These are phyloP conservation scores for Ommatoiulus sabulosus DNA, from an alignment of 2,888 invertebrate species.

Conservation along the genomic window DNA sequence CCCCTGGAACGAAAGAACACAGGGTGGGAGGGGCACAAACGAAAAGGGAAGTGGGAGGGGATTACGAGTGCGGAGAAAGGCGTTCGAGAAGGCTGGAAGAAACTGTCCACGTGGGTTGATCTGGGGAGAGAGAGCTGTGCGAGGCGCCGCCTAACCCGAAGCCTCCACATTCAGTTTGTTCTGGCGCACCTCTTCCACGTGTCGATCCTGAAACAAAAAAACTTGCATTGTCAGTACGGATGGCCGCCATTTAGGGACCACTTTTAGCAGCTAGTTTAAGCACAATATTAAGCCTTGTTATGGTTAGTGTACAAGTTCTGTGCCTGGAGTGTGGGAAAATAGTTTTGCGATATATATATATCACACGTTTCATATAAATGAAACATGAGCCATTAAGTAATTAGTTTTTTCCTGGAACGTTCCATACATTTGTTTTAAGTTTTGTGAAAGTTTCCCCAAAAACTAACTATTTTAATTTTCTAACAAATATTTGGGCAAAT, in stretches of 20 bases:
- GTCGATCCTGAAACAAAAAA: slow-evolving; percentile 80
- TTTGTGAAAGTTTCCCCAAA: too few relatives aligned
- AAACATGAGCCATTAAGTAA: too few relatives aligned
- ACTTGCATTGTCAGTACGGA: slow-evolving; percentile 42
- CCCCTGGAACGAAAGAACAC: background rate
- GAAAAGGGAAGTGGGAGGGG: background rate
- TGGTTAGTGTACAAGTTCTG: background rate
- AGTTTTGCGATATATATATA: background rate
- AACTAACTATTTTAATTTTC: too few relatives aligned
- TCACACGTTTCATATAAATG: too few relatives aligned
- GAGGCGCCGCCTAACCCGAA: slow-evolving; percentile 41
- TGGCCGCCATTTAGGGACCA: background rate
- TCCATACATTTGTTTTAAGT: too few relatives aligned
- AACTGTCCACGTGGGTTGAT: background rate
- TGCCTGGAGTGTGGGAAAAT: background rate
- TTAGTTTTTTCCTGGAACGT: too few relatives aligned
- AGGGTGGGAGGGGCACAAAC: background rate
- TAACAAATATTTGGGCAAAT: too few relatives aligned
- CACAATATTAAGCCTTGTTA: background rate
- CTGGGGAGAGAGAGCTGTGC: slow-evolving; percentile 13
- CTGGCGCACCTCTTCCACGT: slow-evolving; percentile 90
- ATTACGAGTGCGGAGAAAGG: background rate
- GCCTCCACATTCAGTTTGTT: slow-evolving; percentile 74
- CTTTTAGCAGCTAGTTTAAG: slow-evolving; percentile 51
- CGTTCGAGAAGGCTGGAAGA: slow-evolving; percentile 54